Conservation (phyloP, 2,888 invertebrate species). For the Mesochorus sp. region DNA sequence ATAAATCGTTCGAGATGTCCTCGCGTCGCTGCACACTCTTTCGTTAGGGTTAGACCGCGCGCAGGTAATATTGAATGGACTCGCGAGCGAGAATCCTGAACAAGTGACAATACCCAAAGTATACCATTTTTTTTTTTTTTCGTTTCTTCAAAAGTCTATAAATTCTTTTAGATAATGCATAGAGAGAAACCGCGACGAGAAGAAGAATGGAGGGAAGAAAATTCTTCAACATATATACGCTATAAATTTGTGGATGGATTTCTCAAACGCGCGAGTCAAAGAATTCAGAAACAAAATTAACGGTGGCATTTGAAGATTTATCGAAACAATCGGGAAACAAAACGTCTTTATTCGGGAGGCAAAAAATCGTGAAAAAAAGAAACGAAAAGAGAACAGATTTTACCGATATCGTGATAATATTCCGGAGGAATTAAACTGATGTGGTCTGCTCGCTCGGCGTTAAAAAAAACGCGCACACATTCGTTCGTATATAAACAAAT, state of each 20-base stretch:
- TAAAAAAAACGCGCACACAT: no score
- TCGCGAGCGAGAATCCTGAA: constrained; percentile 63
- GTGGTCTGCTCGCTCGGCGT: no score
- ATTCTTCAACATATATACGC: constrained; percentile 14
- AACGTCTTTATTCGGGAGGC: not conserved
- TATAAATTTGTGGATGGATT: constrained; percentile 7
- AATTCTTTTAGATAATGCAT: constrained; percentile 74
- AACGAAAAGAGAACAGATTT: constrained; percentile 3
- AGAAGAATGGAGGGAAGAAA: constrained; percentile 3
- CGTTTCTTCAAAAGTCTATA: constrained; percentile 68
- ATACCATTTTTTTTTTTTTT: constrained; percentile 65
- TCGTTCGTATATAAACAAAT: constrained; percentile 26
- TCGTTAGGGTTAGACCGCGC: not conserved
- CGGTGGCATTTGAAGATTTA: constrained; percentile 14
- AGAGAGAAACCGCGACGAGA: constrained; percentile 10
- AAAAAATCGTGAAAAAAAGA: constrained; percentile 1
- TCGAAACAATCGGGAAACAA: constrained; percentile 8
- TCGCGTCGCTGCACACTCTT: constrained; percentile 12
- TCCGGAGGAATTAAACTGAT: constrained; percentile 28
- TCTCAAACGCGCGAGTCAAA: not conserved
- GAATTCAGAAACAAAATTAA: not conserved
- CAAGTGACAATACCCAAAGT: constrained; percentile 60
- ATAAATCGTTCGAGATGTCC: constrained; percentile 60
- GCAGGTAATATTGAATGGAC: constrained; percentile 68
- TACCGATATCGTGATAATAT: not conserved